A percentile compares a stretch with the other conserved stretches of the same genome.
Conservation (phyloP, 2,113 vertebrate genomes). For the Cacatua alba region DNA sequence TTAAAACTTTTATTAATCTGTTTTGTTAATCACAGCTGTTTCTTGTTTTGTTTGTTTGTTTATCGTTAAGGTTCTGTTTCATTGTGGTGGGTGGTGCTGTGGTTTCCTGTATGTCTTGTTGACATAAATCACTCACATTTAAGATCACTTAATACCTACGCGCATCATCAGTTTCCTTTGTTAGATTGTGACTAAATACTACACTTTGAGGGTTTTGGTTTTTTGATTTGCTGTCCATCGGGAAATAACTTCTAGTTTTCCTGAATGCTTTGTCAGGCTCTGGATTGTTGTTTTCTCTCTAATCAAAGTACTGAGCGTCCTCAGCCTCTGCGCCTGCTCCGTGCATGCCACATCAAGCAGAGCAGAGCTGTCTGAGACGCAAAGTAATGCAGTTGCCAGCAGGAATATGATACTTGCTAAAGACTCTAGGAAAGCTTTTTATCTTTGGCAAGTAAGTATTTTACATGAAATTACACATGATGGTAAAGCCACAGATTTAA, state of each 20-base stretch:
- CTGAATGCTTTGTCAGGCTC: neutral
- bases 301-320: neutral
- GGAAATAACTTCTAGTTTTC: slow-evolving; percentile 1
- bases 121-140: neutral
- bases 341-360: slow-evolving; percentile 27
- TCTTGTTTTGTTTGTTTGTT: slow-evolving; percentile 1
- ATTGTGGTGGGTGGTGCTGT: neutral
- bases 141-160: neutral
- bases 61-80: neutral
- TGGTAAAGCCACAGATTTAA: slow-evolving; percentile 60
- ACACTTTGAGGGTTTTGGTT: neutral
- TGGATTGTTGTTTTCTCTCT: slow-evolving; percentile 4
- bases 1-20: neutral
- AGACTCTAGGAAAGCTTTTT: slow-evolving; percentile 53
- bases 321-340: slow-evolving; percentile 21
- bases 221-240: neutral
- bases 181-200: neutral
- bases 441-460: slow-evolving; percentile 60
- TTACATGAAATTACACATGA: slow-evolving; percentile 55
- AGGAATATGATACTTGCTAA: slow-evolving; percentile 50
- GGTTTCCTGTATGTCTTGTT: neutral
- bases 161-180: neutral
- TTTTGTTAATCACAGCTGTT: neutral
- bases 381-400: slow-evolving; percentile 37
- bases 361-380: neutral